These are phyloP conservation scores for Podiceps cristatus DNA, from an alignment of 2,113 vertebrate species.

Conservation along the genomic window DNA sequence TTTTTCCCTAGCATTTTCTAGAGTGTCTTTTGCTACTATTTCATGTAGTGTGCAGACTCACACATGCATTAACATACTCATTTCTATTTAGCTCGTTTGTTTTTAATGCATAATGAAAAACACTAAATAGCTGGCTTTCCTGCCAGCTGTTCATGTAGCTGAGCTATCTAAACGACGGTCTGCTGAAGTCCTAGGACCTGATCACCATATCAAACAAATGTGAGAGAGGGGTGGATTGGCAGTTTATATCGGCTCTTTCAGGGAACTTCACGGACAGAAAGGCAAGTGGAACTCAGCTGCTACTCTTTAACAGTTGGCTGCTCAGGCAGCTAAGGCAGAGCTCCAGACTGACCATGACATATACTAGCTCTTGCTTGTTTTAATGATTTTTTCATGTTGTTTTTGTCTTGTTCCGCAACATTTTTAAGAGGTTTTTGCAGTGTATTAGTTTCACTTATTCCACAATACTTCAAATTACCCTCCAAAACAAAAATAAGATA, in stretches of 20 bases:
- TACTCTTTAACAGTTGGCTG: background rate
- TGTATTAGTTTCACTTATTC: background rate
- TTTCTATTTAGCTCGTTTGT: no score
- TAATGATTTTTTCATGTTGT: background rate
- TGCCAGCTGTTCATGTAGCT: background rate
- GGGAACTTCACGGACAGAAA: background rate
- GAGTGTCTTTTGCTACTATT: no score
- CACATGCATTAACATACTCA: no score
- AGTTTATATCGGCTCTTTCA: background rate
- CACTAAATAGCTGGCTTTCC: background rate
- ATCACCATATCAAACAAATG: background rate
- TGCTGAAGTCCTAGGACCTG: background rate
- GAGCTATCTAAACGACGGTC: background rate
- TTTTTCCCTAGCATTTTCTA: no score
- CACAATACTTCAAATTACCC: background rate
- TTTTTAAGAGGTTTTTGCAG: background rate
- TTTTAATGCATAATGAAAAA: background rate
- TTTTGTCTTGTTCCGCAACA: background rate
- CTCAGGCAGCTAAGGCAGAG: background rate
- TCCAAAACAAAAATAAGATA: background rate
- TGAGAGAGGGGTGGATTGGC: background rate
- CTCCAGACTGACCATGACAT: background rate
- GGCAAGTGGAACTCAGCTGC: background rate
- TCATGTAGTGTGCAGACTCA: no score
- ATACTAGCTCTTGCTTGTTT: background rate